Evolutionary conservation across 2,113 vertebrate species (phyloP), one percentile per base, ranked within the genome.

Genomic region (Machaerirhynchus nigripectus): DNA sequence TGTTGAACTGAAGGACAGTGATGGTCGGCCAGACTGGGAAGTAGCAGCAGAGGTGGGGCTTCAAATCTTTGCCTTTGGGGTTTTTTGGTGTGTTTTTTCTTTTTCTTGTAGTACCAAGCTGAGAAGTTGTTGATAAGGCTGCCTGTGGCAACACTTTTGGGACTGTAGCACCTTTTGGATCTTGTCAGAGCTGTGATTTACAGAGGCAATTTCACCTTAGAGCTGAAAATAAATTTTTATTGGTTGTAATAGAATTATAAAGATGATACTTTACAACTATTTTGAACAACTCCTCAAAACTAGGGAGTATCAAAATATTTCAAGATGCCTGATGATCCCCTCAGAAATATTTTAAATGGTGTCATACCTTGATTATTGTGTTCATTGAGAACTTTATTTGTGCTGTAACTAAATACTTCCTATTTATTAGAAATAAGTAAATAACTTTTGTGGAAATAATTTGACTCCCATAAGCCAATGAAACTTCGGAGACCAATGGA

Each of bases 1-100:
- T 9, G 99, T 99, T 40, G 99, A 99, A 71, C 98, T 99, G 85
- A 99, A 99, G 95, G 99, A 99, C 97, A 99, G 99, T 18, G 98
- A 99, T 49, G 99, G 99, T 6, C 98, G 99, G 50, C 99, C 99
- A 6, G 99, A 99, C 96, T 99, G 98, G 98, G 99, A 99, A 92
- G 99, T 99, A 42, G 99, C 99, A 75, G 99, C 99, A 67, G 99
- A 99, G 99, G 99, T 99, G 68, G 71, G 23, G 35, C 19, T 55
- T 49, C 4, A 76, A 8, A 8, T 11, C 53, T 47, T 37, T 9
- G 6, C 0, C 2, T 15, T 50, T 76, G 20, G n/a, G 20, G 4
- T 12, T 1, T 6, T 49, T 68, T 16, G 7, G 4, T 17, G 17
- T 23, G 13, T 4, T 74, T 8, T 11, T 27, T 20, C 23, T 69